Conservation (phyloP, 2,888 invertebrate genomes). For the Hemaris fuciformis region DNA sequence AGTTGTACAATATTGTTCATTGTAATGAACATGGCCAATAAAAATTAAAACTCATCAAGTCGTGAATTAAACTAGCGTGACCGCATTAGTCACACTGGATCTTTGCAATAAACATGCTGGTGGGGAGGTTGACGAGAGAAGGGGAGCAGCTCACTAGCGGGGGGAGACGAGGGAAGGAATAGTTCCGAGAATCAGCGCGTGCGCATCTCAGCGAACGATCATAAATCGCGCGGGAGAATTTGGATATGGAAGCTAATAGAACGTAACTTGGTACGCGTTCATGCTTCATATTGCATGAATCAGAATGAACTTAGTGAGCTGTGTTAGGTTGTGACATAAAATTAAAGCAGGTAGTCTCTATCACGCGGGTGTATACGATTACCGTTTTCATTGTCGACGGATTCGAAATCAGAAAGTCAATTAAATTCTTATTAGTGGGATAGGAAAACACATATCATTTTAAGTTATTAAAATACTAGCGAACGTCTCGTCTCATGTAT, state of each 20-base stretch:
- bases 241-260: conserved; percentile 44
- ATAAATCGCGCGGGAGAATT: conserved; percentile 51
- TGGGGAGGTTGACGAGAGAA: background rate
- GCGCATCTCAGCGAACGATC: conserved; percentile 42
- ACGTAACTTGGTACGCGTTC: conserved; percentile 29
- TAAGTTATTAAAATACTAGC: too few relatives aligned
- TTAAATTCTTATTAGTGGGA: too few relatives aligned
- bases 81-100: conserved; percentile 34
- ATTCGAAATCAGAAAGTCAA: too few relatives aligned
- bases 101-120: background rate
- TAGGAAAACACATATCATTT: too few relatives aligned
- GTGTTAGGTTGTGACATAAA: too few relatives aligned
- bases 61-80: conserved; percentile 40
- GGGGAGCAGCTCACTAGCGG: background rate
- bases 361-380: too few relatives aligned
- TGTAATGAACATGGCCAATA: conserved; percentile 25
- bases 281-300: background rate
- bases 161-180: conserved; percentile 11
- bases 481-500: too few relatives aligned
- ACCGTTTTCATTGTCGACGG: too few relatives aligned
- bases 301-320: background rate
- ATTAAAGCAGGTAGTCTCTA: too few relatives aligned
- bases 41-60: conserved; percentile 27
- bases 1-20: background rate
- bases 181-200: conserved; percentile 52